A percentile compares a stretch with the other conserved stretches of the same genome.
Evolutionary conservation across 2,113 vertebrate genomes (phyloP).

Genomic region (Galemys pyrenaicus): DNA sequence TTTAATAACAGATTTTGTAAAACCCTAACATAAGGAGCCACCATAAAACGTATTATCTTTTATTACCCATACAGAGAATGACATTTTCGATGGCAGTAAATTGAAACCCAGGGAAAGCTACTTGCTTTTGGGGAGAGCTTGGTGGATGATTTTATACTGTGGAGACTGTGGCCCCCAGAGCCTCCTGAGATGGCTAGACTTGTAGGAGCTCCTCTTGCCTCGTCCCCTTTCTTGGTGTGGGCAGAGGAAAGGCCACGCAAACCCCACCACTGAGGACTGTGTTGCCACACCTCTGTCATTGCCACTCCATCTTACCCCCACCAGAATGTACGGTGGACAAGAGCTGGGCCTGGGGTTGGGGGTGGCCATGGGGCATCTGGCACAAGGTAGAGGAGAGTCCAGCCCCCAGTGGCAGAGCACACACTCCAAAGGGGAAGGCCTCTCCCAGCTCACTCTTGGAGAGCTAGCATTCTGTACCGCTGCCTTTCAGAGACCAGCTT

Average conservation of each 20-base stretch:
- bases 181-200: not conserved
- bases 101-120: constrained; percentile 74
- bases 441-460: not conserved
- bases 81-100: constrained; percentile 73
- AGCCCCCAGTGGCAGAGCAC: no score
- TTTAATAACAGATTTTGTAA: constrained; percentile 79
- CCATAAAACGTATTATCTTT: constrained; percentile 80
- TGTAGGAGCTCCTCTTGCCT: not conserved
- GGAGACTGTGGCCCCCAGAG: not conserved
- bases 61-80: constrained; percentile 78
- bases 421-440: not conserved
- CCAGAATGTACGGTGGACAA: not conserved
- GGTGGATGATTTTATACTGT: not conserved
- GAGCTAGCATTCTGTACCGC: not conserved
- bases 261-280: not conserved
- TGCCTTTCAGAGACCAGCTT: not conserved
- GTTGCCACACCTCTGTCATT: accelerated
- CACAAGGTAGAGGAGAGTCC: accelerated
- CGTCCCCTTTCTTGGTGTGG: not conserved
- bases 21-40: constrained; percentile 76
- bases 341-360: not conserved
- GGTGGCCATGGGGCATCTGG: not conserved
- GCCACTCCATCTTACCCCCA: accelerated
- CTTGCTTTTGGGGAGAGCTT: constrained; percentile 58
- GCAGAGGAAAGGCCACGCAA: not conserved